These are phyloP conservation scores for Orbicella faveolata DNA, from an alignment of 64 coral and sea anemone species.

Conservation along the genomic window DNA sequence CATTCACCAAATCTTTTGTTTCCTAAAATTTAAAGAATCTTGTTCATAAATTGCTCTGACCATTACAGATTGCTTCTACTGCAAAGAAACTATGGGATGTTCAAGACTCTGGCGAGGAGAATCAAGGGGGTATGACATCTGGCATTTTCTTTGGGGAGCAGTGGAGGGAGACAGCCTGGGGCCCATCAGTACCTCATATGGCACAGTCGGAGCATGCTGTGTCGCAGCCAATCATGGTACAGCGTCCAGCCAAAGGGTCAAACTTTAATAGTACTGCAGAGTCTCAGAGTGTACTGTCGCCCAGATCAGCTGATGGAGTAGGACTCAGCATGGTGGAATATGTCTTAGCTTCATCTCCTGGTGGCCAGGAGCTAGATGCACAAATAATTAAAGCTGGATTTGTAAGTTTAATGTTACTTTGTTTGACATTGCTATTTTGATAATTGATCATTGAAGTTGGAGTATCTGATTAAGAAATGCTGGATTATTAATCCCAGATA, in stretches of 20 bases:
- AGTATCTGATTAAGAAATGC: no score
- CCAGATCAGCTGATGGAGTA: conserved; percentile 87
- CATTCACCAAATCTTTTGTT: no score
- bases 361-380: conserved; percentile 89
- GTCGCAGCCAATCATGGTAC: conserved; percentile 97
- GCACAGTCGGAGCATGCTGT: conserved; percentile 97
- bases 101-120: conserved; percentile 81
- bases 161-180: conserved; percentile 90
- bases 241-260: conserved; percentile 75
- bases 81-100: conserved; percentile 98
- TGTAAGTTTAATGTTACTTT: conserved; percentile 62
- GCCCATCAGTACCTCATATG: conserved; percentile 86
- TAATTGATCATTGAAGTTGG: neutral
- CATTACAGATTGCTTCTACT: conserved; percentile 88
- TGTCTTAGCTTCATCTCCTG: conserved; percentile 86
- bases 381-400: conserved; percentile 93
- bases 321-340: conserved; percentile 95
- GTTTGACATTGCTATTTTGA: neutral
- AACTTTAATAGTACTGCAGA: conserved; percentile 76
- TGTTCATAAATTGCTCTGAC: neutral
- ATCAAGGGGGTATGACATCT: conserved; percentile 62
- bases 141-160: conserved; percentile 87
- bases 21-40: no score
- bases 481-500: no score
- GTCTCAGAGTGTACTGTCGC: conserved; percentile 85